Evolutionary conservation across 2,888 invertebrate genomes (phyloP).

Genomic region (Papilio elwesi): DNA sequence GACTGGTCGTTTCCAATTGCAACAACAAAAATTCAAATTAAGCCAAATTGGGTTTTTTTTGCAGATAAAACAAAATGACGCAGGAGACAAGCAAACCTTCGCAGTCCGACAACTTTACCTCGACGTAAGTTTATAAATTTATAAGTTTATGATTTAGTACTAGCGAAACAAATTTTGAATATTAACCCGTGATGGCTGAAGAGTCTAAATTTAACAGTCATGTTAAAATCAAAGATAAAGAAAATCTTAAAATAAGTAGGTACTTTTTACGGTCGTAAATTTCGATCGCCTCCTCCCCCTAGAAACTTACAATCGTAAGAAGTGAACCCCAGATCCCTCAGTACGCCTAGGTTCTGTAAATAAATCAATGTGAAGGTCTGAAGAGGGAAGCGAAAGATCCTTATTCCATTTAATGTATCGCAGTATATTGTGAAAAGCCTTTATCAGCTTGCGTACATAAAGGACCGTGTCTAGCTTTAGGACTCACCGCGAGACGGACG

Average conservation of each 20-base stretch:
- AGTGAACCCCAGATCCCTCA: no score
- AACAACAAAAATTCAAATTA: background rate
- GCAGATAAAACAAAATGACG: constrained; percentile 60
- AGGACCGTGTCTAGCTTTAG: background rate
- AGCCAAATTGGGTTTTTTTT: constrained; percentile 46
- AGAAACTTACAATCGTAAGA: no score
- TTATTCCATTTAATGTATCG: constrained; percentile 1
- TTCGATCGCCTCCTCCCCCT: no score
- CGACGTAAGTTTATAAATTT: constrained; percentile 56
- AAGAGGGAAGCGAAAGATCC: background rate
- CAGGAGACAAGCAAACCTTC: constrained; percentile 53
- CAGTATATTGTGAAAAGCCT: constrained; percentile 4
- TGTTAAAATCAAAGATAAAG: no score
- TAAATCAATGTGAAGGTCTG: background rate
- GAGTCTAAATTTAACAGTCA: no score
- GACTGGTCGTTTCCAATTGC: background rate
- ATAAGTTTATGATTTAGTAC: no score
- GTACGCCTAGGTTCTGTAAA: background rate
- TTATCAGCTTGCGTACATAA: background rate
- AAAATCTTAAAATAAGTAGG: no score
- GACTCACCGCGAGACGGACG: background rate
- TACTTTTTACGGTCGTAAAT: no score
- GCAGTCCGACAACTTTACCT: constrained; percentile 62
- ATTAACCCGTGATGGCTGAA: no score
- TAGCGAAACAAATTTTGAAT: no score